These are phyloP conservation scores for Dromas ardeola DNA, from an alignment of 2,113 vertebrate species.

Conservation along the genomic window DNA sequence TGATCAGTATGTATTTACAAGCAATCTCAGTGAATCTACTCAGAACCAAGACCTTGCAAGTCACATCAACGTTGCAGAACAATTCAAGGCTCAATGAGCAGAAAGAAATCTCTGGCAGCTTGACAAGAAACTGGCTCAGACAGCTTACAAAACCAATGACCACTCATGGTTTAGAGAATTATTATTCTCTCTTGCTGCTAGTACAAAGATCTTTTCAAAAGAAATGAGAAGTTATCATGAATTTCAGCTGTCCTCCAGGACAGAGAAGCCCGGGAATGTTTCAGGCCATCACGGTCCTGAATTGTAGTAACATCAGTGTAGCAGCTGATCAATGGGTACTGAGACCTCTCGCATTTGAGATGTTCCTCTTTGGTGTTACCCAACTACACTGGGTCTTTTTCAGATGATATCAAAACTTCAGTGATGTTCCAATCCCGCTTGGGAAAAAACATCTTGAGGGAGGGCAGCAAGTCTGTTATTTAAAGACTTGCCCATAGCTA, in stretches of 20 bases:
- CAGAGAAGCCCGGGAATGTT: neutral
- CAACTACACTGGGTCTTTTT: neutral
- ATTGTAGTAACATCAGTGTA: neutral
- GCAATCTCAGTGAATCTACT: neutral
- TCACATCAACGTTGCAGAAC: neutral
- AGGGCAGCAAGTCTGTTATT: neutral
- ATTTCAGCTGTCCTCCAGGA: neutral
- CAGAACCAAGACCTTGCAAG: neutral
- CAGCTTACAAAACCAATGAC: neutral
- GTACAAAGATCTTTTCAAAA: neutral
- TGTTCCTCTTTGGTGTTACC: neutral
- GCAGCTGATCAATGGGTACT: neutral
- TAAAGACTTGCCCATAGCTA: neutral
- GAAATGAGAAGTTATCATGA: neutral
- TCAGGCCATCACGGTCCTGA: neutral
- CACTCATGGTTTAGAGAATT: neutral
- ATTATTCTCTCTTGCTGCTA: neutral
- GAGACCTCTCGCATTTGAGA: rapidly evolving
- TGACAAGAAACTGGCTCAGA: neutral
- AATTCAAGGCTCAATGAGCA: neutral
- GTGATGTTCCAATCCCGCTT: neutral
- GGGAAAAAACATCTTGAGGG: neutral
- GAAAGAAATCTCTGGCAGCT: neutral
- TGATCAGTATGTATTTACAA: constrained; percentile 15
- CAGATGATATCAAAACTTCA: neutral